A percentile compares a stretch with the other conserved stretches of the same genome.
Evolutionary conservation across 2,888 invertebrate genomes (phyloP).

Genomic region (Lordiphosa fenestrarum): DNA sequence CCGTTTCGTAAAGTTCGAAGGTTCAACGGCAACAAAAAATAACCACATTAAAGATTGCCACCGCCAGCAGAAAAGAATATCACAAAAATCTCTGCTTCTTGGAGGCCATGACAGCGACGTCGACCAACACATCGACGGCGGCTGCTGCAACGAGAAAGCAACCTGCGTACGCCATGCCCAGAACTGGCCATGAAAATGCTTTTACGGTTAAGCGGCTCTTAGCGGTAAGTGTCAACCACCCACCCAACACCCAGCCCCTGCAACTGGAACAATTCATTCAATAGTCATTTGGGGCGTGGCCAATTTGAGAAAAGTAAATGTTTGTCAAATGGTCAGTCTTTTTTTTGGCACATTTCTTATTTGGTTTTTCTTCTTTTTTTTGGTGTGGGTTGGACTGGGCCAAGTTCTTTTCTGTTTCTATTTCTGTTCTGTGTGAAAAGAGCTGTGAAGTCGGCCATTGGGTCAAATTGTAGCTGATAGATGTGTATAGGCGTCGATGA

Average conservation of each 20-base stretch:
- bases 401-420: conserved; percentile 37
- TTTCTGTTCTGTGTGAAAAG: conserved; percentile 40
- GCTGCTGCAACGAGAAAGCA: conserved; percentile 60
- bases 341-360: conserved; percentile 35
- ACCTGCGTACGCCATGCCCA: conserved; percentile 63
- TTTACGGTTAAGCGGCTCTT: conserved; percentile 75
- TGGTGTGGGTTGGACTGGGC: conserved; percentile 48
- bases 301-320: conserved; percentile 46
- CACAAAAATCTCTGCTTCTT: too few relatives aligned
- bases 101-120: conserved; percentile 25
- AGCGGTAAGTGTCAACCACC: conserved; percentile 65
- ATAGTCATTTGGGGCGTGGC: conserved; percentile 57
- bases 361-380: background rate
- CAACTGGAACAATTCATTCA: conserved; percentile 11
- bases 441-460: conserved; percentile 74
- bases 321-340: conserved; percentile 48
- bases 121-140: conserved; percentile 2
- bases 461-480: conserved; percentile 69
- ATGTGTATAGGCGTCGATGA: conserved; percentile 58
- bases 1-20: conserved; percentile 67
- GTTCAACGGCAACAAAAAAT: conserved; percentile 36
- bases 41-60: too few relatives aligned
- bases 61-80: conserved; percentile 5
- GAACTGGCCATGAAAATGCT: conserved; percentile 44
- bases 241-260: conserved; percentile 12